Base-by-base conservation (phyloP, 2,888 invertebrate genomes). In the Lasioglossum pauxillum region DNA sequence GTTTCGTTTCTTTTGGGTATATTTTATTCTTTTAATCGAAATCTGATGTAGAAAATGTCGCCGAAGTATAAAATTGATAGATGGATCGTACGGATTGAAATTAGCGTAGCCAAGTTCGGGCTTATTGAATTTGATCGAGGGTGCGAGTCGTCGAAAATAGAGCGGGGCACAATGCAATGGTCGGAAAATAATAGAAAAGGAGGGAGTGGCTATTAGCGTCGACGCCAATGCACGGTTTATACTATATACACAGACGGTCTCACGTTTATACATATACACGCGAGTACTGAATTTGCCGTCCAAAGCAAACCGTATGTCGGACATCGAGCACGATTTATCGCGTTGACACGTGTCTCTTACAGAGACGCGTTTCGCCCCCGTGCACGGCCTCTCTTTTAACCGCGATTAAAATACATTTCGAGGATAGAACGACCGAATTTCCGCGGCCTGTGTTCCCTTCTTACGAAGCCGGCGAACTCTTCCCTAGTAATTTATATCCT, bases 291-390 rank as follows among this genome's bases (percentile, higher is more conserved):
- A 90, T 89, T 88, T 85, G 82, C 87, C 88, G 91, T 93, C 94
- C 93, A 94, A 94, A 94, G 93, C 93, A 94, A 95, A 94, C 94
- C 91, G 90, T 88, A 93, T 90, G 92, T 93, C 92, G 91, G 90
- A 91, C 93, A 94, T 94, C 91, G 92, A 57, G 85, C 82, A 94
- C 94, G 94, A 95, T 95, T 95, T 95, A 95, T 95, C 93, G 95
- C 93, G 90, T 92, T 92, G 93, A 94, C 94, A 95, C 93, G 94
- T 95, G 95, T 92, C 92, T 85, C 89, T 84, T 87, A 73, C 84
- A 60, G 83, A 77, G 84, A 81, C 83, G 79, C 87, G 83, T 84
- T 83, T 83, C 88, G 74, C 78, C 76, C 81, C 83, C 83, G 82
- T 76, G 75, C 53, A 49, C n/a, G 85, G 79, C 84, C 81, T 80